These are phyloP conservation scores for Uropetala carovei DNA, from an alignment of 2,888 invertebrate genomes.

Conservation along the genomic window DNA sequence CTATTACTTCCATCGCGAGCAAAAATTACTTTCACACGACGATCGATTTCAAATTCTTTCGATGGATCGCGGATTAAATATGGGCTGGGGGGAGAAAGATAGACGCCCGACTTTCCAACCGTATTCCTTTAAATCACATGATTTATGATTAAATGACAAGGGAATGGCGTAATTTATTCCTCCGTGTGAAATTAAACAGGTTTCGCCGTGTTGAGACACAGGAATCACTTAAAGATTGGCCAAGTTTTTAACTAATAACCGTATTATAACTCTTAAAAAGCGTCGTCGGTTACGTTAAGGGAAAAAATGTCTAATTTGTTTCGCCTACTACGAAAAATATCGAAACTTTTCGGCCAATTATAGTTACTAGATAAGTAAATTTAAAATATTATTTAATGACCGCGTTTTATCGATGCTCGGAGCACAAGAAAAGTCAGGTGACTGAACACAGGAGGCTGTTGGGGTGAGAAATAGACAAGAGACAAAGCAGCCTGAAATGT, in stretches of 20 bases:
- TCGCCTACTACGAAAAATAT: not conserved
- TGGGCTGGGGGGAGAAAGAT: not conserved
- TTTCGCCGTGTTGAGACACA: slow-evolving; percentile 2
- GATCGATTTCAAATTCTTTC: not conserved
- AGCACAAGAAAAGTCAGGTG: too few relatives aligned
- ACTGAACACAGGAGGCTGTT: too few relatives aligned
- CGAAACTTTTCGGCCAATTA: not conserved
- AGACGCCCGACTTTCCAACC: not conserved
- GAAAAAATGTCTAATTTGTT: not conserved
- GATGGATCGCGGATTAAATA: not conserved
- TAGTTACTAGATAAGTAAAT: too few relatives aligned
- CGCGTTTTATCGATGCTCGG: too few relatives aligned
- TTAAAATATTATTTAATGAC: too few relatives aligned
- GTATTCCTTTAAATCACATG: not conserved
- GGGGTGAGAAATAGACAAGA: too few relatives aligned
- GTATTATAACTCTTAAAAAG: not conserved
- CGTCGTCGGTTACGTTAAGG: not conserved
- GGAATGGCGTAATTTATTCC: not conserved
- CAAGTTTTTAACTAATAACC: not conserved
- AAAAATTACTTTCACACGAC: not conserved
- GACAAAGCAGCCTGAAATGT: too few relatives aligned
- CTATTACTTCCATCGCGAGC: not conserved
- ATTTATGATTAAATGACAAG: not conserved
- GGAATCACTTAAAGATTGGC: not conserved
- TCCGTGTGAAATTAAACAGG: not conserved